Percentiles rank a stretch among this genome's conserved stretches.
These are phyloP conservation scores for Semnopithecus entellus DNA, from an alignment of 2,113 vertebrate genomes.

Conservation along the genomic window DNA sequence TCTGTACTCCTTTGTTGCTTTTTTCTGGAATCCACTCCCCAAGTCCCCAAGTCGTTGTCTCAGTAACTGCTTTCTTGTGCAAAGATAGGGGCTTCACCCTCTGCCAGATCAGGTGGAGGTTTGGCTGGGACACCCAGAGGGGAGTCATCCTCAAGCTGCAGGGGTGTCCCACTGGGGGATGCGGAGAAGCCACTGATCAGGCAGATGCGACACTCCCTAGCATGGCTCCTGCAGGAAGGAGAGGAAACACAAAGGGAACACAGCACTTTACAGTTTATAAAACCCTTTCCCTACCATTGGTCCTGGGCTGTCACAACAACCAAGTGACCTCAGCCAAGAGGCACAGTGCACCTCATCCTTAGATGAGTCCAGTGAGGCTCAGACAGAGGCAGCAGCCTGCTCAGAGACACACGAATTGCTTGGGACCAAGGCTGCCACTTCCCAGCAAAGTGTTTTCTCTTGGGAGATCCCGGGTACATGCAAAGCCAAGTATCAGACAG, in stretches of 20 bases:
- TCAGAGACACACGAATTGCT: background rate
- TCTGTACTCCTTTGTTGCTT: background rate
- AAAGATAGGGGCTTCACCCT: too few relatives aligned
- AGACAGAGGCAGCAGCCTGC: background rate
- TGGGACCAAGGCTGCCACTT: background rate
- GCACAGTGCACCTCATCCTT: too few relatives aligned
- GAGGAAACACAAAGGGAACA: background rate
- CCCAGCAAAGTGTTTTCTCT: background rate
- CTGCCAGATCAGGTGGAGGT: background rate
- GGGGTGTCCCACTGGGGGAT: background rate
- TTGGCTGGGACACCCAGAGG: background rate
- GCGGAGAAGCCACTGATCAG: background rate
- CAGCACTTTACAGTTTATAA: background rate
- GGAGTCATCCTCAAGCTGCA: background rate
- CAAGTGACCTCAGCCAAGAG: too few relatives aligned
- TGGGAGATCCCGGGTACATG: background rate
- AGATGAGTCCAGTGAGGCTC: background rate
- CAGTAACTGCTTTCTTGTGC: background rate
- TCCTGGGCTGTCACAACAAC: background rate
- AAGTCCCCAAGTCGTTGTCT: background rate
- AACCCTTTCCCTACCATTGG: background rate
- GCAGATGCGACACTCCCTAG: background rate
- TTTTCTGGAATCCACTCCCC: background rate
- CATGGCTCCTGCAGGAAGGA: background rate
- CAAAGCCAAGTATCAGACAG: too few relatives aligned